Base-by-base conservation (phyloP, 1,140 invertebrate genomes). In the Trissolcus basalis region DNA sequence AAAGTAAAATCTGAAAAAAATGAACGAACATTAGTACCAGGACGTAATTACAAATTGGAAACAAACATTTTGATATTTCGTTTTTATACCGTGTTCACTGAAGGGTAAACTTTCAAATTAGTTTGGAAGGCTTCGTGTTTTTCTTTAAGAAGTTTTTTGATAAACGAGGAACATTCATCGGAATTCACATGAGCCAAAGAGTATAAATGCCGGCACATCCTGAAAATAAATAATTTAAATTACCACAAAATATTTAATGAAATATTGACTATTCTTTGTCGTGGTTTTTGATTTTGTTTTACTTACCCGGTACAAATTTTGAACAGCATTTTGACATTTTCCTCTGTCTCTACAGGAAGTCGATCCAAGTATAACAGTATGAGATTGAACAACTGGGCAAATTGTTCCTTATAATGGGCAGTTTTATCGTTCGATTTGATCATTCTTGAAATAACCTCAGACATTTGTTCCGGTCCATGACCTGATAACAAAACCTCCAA, bases 361-460 rank as follows among this genome's bases (percentile, higher is more conserved):
- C 44, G 45, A 9, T 44, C 16, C 36, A 76, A 53, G 61, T 27
- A 27, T 27, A 91, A 86, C 36, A 88, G 83, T 14, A 83, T 78
- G 12, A 95, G 81, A 82, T 96, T 93, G 33, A 97, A 81, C 51
- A 96, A 80, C 80, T 93, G 93, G 0, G 90, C 90, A 84, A 93
- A 96, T 82, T 94, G 92, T 47, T 93, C 91, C 83, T 94, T 95
- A 80, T 97, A 96, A 10, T 90, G 91, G 71, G 91, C 91, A 81
- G 93, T 93, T 35, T 93, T 93, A 85, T 97, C 93, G 88, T 96
- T 94, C 76, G 92, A 94, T 88, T 96, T 96, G 44, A 97, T 93
- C 74, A 97, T 92, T 79, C 95, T 91, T 75, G 96, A 92, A 50
- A 97, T 78, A 8, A 96, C 92, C 6, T 91, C 89, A 1, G 90